phyloP scores from a whole-genome alignment of 2,797 vertebrate genomes.

The Cryptoprocta ferox region DNA sequence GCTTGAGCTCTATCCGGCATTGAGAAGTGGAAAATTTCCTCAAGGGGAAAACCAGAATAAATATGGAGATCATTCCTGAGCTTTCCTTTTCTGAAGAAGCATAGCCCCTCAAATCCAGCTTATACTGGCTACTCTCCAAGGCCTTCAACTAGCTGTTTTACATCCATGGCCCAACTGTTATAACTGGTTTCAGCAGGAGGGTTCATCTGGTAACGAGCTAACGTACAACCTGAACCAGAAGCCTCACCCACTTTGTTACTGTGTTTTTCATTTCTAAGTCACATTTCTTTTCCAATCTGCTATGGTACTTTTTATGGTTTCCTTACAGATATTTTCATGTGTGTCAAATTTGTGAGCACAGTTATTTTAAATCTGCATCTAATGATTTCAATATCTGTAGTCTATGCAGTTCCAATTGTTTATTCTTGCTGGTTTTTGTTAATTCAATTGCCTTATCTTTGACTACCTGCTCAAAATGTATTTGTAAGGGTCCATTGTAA shows the following conservation, averaged over 20 bases:
- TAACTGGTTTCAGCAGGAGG: not conserved
- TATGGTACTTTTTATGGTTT: slow-evolving; percentile 17
- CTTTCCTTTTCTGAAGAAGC: not conserved
- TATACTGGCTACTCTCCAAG: not conserved
- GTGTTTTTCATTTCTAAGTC: slow-evolving; percentile 32
- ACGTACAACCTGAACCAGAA: not conserved
- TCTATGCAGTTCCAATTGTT: not conserved
- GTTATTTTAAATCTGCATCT: slow-evolving; percentile 3
- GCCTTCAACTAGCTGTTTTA: not conserved
- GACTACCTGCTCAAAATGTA: not conserved
- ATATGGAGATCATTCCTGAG: not conserved
- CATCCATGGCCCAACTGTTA: not conserved
- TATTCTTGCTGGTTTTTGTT: not conserved
- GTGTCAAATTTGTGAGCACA: not conserved
- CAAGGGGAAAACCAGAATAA: not conserved
- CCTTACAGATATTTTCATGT: not conserved
- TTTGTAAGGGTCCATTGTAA: not conserved
- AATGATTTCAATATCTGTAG: not conserved
- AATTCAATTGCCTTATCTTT: not conserved
- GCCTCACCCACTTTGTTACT: not conserved
- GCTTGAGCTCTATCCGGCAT: not conserved
- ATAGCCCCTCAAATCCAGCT: not conserved
- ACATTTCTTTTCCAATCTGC: not conserved
- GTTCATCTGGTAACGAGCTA: not conserved
- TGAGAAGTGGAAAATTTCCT: not conserved